A percentile compares a stretch with the other conserved stretches of the same genome.
These are phyloP conservation scores for Drosophila sulfurigaster DNA, from an alignment of 1,140 invertebrate genomes.

Conservation along the genomic window DNA sequence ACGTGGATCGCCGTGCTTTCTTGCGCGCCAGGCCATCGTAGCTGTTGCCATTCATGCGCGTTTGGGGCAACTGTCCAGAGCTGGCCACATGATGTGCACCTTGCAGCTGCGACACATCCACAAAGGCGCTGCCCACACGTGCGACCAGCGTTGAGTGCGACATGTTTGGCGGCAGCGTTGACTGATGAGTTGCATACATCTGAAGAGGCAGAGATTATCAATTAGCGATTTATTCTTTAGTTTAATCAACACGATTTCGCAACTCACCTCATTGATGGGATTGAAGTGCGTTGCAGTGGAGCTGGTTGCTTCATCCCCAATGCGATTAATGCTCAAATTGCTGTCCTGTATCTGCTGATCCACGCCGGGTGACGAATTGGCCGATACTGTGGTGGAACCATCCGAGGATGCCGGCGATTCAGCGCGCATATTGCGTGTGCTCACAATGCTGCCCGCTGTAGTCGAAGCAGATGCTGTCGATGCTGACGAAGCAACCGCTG, in stretches of 20 bases:
- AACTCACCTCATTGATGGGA: conserved; percentile 78
- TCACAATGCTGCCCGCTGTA: conserved; percentile 48
- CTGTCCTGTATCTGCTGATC: conserved; percentile 88
- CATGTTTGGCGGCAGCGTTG: conserved; percentile 36
- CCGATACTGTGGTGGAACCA: conserved; percentile 92
- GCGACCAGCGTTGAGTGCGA: conserved; percentile 52
- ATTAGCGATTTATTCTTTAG: neutral
- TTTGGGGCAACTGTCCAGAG: conserved; percentile 46
- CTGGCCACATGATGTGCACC: conserved; percentile 32
- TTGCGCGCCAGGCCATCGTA: conserved; percentile 85
- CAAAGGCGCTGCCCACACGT: conserved; percentile 62
- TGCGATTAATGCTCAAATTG: conserved; percentile 74
- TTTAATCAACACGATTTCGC: too few species aligned
- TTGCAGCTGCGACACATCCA: conserved; percentile 59
- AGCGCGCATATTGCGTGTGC: conserved; percentile 72
- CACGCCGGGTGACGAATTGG: conserved; percentile 90
- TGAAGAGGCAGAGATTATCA: conserved; percentile 15
- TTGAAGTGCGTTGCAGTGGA: conserved; percentile 73
- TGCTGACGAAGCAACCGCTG: conserved; percentile 62
- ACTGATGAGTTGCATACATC: conserved; percentile 70
- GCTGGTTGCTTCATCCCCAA: conserved; percentile 34
- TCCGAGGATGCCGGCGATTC: conserved; percentile 84
- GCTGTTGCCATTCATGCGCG: conserved; percentile 68
- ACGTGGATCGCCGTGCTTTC: conserved; percentile 85
- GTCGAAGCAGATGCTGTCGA: conserved; percentile 38